Base-by-base conservation (phyloP, 1,140 invertebrate species). In the Pseudomyrmex gracilis region DNA sequence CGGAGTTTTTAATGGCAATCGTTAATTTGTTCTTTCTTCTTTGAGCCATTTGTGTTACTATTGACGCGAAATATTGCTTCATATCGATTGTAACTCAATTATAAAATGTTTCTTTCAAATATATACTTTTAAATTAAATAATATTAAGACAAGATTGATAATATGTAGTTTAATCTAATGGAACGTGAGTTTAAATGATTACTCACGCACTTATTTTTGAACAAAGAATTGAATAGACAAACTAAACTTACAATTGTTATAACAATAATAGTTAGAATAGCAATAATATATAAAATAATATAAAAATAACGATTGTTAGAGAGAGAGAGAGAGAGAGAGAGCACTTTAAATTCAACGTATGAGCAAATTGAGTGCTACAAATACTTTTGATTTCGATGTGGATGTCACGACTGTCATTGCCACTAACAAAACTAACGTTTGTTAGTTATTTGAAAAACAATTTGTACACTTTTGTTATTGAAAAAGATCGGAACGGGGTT, bases 401-500 rank as follows among this genome's bases (percentile, higher is more conserved):
- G 34, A 58, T 17, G 24, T 60, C 3, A 8, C 12, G 9, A 58
- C 3, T 12, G 1, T 64, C 10, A 7, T 47, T 47, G 45, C 4
- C n/a, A 3, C 12, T 8, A 61, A 3, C 34, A 60, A 17, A 20
- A 73, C 43, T 2, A 66, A 64, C n/a, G 57, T 43, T 24, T 8
- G 5, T 64, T 57, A 0, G 0, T 57, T 57, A 76, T 47, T 77
- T 76, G 53, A 61, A 1, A 24, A 47, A 15, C 8, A 7, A 61
- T 51, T 34, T 73, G 45, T 83, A 8, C 13, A 2, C 3, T 51
- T n/a, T 51, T 45, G 73, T 73, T 61, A 17, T 73, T 2, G 20
- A 7, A 7, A 45, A 74, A 20, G 10, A n/a, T 58, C 57, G 49
- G 58, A 9, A 51, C 55, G 5, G 1, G 12, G 85, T 91, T 91